These are phyloP conservation scores for Porites lutea DNA, from an alignment of 64 coral and sea anemone species.

Conservation along the genomic window DNA sequence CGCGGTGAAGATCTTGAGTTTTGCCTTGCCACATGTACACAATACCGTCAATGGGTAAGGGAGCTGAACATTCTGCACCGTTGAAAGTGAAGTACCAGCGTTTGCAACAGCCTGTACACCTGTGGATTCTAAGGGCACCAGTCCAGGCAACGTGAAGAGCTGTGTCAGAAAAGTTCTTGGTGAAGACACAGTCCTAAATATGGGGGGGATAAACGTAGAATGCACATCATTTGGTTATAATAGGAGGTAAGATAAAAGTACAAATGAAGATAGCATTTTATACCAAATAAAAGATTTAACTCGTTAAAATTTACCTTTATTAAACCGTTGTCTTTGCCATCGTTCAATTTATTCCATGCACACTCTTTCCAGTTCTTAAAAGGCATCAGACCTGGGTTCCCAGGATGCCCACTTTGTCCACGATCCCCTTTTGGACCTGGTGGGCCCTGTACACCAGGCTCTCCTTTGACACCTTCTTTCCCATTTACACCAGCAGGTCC, in stretches of 20 bases:
- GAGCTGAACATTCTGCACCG: slow-evolving; percentile 9
- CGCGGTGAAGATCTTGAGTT: neutral
- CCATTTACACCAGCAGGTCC: neutral
- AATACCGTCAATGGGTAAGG: slow-evolving; percentile 12
- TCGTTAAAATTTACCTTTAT: neutral
- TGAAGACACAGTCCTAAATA: neutral
- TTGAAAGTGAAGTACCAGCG: slow-evolving; percentile 19
- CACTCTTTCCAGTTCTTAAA: slow-evolving; percentile 30
- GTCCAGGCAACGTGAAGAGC: slow-evolving; percentile 19
- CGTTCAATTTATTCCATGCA: neutral
- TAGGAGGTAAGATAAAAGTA: too few relatives aligned
- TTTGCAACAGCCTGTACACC: neutral
- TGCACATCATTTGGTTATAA: too few relatives aligned
- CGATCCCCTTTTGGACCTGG: neutral
- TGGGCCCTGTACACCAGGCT: neutral
- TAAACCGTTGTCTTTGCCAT: slow-evolving; percentile 12
- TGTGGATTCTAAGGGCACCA: neutral
- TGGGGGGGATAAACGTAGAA: too few relatives aligned
- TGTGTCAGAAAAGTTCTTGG: slow-evolving; percentile 3
- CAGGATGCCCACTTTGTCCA: neutral
- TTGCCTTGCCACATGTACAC: slow-evolving; percentile 1
- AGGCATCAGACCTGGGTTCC: slow-evolving; percentile 1
- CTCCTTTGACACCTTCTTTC: slow-evolving; percentile 2
- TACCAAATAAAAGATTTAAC: too few relatives aligned
- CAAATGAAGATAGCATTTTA: too few relatives aligned